These are phyloP conservation scores for Pseudonaja textilis DNA, from an alignment of 2,113 vertebrate species.

Conservation along the genomic window DNA sequence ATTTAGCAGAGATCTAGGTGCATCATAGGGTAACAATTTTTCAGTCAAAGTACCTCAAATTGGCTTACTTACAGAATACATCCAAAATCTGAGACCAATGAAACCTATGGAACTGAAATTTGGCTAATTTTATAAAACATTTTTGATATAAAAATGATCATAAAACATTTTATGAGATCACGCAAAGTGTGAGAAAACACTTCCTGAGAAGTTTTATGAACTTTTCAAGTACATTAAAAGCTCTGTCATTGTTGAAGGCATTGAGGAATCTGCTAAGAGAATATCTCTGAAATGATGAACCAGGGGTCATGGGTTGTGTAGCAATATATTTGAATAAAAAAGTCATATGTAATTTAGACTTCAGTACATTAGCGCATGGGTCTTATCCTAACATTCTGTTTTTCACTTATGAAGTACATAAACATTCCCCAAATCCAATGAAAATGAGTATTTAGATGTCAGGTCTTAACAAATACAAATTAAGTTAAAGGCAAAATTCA, in stretches of 20 bases:
- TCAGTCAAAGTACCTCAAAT: neutral
- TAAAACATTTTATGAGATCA: neutral
- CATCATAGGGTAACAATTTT: neutral
- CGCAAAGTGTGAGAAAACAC: neutral
- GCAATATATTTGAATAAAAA: constrained; percentile 21
- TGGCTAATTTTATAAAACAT: neutral
- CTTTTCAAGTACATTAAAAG: neutral
- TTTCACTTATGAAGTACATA: constrained; percentile 23
- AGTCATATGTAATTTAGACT: constrained; percentile 6
- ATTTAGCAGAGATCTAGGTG: neutral
- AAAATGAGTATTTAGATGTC: constrained; percentile 58
- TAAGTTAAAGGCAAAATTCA: constrained; percentile 25
- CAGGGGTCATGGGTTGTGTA: neutral
- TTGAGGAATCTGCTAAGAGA: neutral
- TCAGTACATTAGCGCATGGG: neutral
- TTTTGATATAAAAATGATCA: neutral
- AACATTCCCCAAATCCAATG: constrained; percentile 43
- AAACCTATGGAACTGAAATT: neutral
- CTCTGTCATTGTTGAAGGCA: neutral
- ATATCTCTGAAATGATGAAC: neutral
- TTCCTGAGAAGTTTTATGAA: neutral
- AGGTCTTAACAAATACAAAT: constrained; percentile 24
- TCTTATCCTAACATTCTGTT: neutral
- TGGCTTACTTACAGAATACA: neutral
- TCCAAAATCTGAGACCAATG: neutral